Evolutionary conservation across 2,797 vertebrate genomes (phyloP).

Genomic region (Cynodonichthys magdalenae): DNA sequence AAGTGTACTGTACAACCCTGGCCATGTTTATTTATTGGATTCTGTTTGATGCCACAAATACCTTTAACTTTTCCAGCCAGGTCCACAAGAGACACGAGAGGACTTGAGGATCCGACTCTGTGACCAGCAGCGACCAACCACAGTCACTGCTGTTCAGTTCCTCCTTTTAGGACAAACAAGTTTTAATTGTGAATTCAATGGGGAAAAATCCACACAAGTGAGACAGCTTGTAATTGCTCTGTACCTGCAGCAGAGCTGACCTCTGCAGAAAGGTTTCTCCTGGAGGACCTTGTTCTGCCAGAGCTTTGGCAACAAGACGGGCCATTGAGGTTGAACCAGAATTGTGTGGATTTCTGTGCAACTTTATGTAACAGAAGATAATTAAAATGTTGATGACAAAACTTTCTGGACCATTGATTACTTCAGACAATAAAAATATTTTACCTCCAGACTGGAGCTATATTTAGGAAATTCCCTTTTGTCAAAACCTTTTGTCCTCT

Average conservation of each 20-base stretch:
- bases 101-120: constrained; percentile 79
- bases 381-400: constrained; percentile 6
- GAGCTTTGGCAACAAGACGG: constrained; percentile 75
- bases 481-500: constrained; percentile 46
- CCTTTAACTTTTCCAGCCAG: constrained; percentile 85
- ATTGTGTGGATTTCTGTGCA: constrained; percentile 50
- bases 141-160: constrained; percentile 83
- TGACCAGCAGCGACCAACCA: constrained; percentile 81
- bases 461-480: constrained; percentile 65
- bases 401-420: neutral
- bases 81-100: constrained; percentile 82
- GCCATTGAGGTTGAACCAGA: constrained; percentile 53
- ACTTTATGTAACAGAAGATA: constrained; percentile 46
- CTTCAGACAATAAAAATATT: neutral
- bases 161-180: constrained; percentile 63
- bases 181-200: neutral
- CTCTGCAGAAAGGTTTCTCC: constrained; percentile 69
- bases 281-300: constrained; percentile 72
- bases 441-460: constrained; percentile 77
- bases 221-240: neutral
- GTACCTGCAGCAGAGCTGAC: constrained; percentile 77
- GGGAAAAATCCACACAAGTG: neutral
- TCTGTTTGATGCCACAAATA: constrained; percentile 59
- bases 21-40: neutral
- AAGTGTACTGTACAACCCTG: too few relatives aligned